Evolutionary conservation across 2,888 invertebrate genomes (phyloP).

Genomic region (Hirtodrosophila confusa): DNA sequence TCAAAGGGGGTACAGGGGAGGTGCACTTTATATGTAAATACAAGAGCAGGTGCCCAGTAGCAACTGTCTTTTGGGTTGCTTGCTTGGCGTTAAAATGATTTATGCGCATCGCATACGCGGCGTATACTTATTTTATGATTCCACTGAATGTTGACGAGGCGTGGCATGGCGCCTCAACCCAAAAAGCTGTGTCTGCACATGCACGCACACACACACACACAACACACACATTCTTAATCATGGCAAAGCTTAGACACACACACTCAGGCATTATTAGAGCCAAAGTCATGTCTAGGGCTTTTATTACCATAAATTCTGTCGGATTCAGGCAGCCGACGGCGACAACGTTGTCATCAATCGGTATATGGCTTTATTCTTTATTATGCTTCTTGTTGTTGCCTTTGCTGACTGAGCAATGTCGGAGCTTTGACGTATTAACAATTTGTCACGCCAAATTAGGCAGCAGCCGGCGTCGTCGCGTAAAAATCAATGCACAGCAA

Average conservation of each 20-base stretch:
- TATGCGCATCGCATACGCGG: conserved; percentile 56
- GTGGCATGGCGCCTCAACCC: conserved; percentile 54
- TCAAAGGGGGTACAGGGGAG: neutral
- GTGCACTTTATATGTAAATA: conserved; percentile 45
- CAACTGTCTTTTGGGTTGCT: conserved; percentile 16
- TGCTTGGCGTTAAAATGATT: conserved; percentile 58
- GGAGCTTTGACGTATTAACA: conserved; percentile 73
- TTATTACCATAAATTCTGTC: conserved; percentile 73
- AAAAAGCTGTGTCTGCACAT: conserved; percentile 53
- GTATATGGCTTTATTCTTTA: conserved; percentile 29
- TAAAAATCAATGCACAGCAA: conserved; percentile 77
- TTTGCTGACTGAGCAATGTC: conserved; percentile 22
- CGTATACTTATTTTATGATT: conserved; percentile 69
- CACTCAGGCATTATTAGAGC: conserved; percentile 20
- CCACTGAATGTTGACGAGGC: conserved; percentile 46
- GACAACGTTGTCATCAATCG: conserved; percentile 47
- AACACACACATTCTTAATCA: conserved; percentile 59
- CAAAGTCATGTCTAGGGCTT: conserved; percentile 57
- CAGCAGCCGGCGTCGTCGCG: conserved; percentile 44
- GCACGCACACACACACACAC: conserved; percentile 18
- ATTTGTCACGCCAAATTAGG: conserved; percentile 76
- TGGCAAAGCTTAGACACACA: conserved; percentile 35
- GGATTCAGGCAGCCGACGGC: conserved; percentile 40
- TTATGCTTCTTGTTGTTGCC: conserved; percentile 14
- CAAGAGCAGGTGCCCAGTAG: conserved; percentile 40